A percentile compares a stretch with the other conserved stretches of the same genome.
phyloP scores from a whole-genome alignment of 2,113 vertebrate genomes.

The Apodemus sylvaticus region DNA sequence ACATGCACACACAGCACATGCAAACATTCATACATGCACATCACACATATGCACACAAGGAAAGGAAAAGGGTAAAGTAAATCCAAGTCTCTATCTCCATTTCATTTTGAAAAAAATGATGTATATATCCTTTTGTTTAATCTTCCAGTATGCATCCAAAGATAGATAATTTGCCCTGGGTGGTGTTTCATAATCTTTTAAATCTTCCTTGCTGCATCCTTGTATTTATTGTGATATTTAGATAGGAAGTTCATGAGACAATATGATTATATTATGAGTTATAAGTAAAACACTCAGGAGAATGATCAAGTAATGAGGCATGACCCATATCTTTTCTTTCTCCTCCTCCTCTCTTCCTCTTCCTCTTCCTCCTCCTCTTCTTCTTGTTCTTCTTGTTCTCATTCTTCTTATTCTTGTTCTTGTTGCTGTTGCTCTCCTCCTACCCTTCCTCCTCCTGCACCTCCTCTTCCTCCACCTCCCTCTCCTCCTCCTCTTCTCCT shows the following conservation, averaged over 20 bases:
- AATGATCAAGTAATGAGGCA: not conserved
- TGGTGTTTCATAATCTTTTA: not conserved
- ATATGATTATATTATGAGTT: constrained; percentile 15
- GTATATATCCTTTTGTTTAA: not conserved
- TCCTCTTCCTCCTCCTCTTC: not conserved
- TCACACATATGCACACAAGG: not conserved
- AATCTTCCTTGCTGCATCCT: not conserved
- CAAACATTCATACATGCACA: not conserved
- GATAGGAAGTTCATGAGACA: not conserved
- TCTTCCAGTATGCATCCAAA: not conserved
- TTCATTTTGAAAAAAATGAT: not conserved
- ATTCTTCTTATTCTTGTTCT: no score
- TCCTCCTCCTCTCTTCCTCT: no score
- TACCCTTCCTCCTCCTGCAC: no score
- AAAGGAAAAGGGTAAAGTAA: not conserved
- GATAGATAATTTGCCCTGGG: not conserved
- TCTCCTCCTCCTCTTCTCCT: no score
- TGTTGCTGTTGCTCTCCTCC: no score
- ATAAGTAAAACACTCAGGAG: not conserved
- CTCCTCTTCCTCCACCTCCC: no score
- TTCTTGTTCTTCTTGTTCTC: no score
- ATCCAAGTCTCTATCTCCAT: not conserved
- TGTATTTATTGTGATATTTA: not conserved
- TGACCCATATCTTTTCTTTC: not conserved
- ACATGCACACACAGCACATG: not conserved